Evolutionary conservation across 2,888 invertebrate genomes (phyloP), one percentile per base, ranked within the genome.

Genomic region (Drosophila flavopinicola): DNA sequence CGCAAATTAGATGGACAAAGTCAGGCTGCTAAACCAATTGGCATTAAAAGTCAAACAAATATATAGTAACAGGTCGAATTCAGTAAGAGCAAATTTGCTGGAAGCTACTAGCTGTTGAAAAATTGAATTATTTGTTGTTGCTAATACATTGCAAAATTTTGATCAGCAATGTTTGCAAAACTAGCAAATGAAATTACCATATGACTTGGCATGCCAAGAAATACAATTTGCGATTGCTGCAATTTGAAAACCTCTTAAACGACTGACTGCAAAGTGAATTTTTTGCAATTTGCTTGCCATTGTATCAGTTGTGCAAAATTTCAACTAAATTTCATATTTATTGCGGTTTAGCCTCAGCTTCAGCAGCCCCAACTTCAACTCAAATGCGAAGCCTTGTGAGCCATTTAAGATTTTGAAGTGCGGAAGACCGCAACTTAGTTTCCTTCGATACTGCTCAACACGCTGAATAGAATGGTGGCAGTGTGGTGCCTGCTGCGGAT

Each of bases 251-350:
- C 32, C 4, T 3, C 42, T 54, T 11, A 44, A 56, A 37, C 35
- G 39, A 44, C 30, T 17, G 41, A 37, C 54, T 73, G 38, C 9
- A 38, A 52, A 35, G 48, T 15, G 7, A 37, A 33, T 47, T 68
- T 39, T 41, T 24, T 48, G 48, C 58, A 64, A 67, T 54, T 68
- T 64, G 44, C 44, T 27, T 27, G 33, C 61, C 35, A 72, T 71
- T 74, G 67, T 68, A 59, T 52, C 29, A 42, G 33, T 39, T 44
- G 45, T 44, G 38, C 33, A 64, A 61, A 63, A 63, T 54, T 73
- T 59, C 33, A 61, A 41, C 13, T 39, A 49, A 64, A 68, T 82
- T 69, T 82, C 66, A 73, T 69, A 78, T 82, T 76, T 82, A 74
- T 78, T 78, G 67, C 67, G 63, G 66, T 68, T 51, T 20, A 7